phyloP scores from a whole-genome alignment of 2,113 vertebrate genomes.

The zebrafish (Danio rerio) region GRCz12tu NC_133191.1:25966501-25967000 shows the following conservation, averaged over 20 bases:
- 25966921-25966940: not conserved
- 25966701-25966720: not conserved
- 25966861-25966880: conserved; percentile 68
- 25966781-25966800: conserved; percentile 63
- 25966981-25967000: no score
- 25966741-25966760: no score
- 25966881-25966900: not conserved
- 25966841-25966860: conserved; percentile 52
- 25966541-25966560: not conserved
- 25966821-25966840: conserved; percentile 62
- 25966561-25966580: not conserved
- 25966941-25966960: no score
- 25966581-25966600: conserved; percentile 72
- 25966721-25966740: no score
- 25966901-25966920: not conserved
- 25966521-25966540: not conserved
- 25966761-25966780: not conserved
- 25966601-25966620: conserved; percentile 74
- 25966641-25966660: conserved; percentile 63
- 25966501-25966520: not conserved
- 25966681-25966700: not conserved
- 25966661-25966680: conserved; percentile 20
- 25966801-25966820: conserved; percentile 67
- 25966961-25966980: no score
- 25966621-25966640: conserved; percentile 66